Evolutionary conservation across 2,888 invertebrate genomes (phyloP).

Genomic region (Diaperis boleti): DNA sequence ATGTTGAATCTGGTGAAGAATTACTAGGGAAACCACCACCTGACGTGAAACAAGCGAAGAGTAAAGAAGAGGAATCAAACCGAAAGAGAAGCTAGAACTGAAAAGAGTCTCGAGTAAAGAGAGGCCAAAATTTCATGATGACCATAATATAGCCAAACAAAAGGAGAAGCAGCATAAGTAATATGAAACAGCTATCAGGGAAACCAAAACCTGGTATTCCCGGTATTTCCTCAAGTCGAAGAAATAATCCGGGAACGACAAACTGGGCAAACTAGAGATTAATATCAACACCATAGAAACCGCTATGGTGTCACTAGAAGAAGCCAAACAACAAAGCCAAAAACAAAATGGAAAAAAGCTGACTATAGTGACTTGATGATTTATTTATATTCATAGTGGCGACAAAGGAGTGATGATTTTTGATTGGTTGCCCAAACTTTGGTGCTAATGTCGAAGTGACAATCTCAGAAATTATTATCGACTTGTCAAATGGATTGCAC

Average conservation of each 20-base stretch:
- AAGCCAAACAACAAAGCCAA: slow-evolving; percentile 83
- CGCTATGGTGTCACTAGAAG: slow-evolving; percentile 68
- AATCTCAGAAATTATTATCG: too few species aligned
- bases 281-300: slow-evolving; percentile 74
- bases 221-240: slow-evolving; percentile 79
- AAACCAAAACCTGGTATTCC: slow-evolving; percentile 79
- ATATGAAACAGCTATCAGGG: slow-evolving; percentile 81
- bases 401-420: too few species aligned
- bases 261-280: slow-evolving; percentile 80
- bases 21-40: too few species aligned
- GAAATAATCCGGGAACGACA: slow-evolving; percentile 80
- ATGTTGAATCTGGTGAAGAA: neutral
- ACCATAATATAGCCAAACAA: slow-evolving; percentile 78
- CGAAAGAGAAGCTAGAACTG: slow-evolving; percentile 71
- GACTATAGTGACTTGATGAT: too few species aligned
- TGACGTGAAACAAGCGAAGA: slow-evolving; percentile 71
- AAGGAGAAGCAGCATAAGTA: slow-evolving; percentile 82
- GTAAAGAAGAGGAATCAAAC: slow-evolving; percentile 72
- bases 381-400: too few species aligned
- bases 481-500: too few species aligned
- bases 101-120: slow-evolving; percentile 73
- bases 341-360: slow-evolving; percentile 75
- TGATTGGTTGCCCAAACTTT: too few species aligned
- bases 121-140: slow-evolving; percentile 79
- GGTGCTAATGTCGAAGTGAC: too few species aligned